Evolutionary conservation across 37 sponge, comb jelly and placozoan species (phyloP), one percentile per base, ranked within the genome.

Genomic region (Cladorhizidae sp.): DNA sequence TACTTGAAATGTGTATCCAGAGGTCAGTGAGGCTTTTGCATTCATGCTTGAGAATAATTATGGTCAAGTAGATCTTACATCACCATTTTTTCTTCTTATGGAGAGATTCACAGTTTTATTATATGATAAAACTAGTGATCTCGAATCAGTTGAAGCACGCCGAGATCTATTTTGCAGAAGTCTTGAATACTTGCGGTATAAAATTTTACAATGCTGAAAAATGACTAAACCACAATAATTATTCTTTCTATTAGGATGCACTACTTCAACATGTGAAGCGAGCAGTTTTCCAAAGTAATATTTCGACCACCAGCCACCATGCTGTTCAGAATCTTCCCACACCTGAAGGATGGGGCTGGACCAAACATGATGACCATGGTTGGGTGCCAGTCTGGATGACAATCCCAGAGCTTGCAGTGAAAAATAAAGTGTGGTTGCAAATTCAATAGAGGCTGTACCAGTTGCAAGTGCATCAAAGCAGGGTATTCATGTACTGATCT

Each of bases 21-120:
- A n/a, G n/a, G n/a, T n/a, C n/a, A n/a, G n/a, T n/a, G n/a, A n/a
- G n/a, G n/a, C n/a, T n/a, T n/a, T n/a, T n/a, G n/a, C n/a, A n/a
- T n/a, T n/a, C n/a, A n/a, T n/a, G n/a, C n/a, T n/a, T n/a, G n/a
- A n/a, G n/a, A n/a, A n/a, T n/a, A n/a, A n/a, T n/a, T n/a, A n/a
- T n/a, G n/a, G n/a, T n/a, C n/a, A n/a, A n/a, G n/a, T n/a, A n/a
- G n/a, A n/a, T n/a, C n/a, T n/a, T n/a, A n/a, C n/a, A n/a, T n/a
- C n/a, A n/a, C n/a, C n/a, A n/a, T n/a, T n/a, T n/a, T n/a, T n/a
- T n/a, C n/a, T n/a, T 28, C 26, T 72, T 41, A 41, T 72, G 49
- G 72, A 72, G 72, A 72, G 72, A 72, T 40, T 72, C 8, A 72
- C 72, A 21, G 49, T 72, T 72, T 36, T 72, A n/a, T 26, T 72